These are phyloP conservation scores for Brachionus plicatilis DNA, from an alignment of 1,140 invertebrate species.

Conservation along the genomic window DNA sequence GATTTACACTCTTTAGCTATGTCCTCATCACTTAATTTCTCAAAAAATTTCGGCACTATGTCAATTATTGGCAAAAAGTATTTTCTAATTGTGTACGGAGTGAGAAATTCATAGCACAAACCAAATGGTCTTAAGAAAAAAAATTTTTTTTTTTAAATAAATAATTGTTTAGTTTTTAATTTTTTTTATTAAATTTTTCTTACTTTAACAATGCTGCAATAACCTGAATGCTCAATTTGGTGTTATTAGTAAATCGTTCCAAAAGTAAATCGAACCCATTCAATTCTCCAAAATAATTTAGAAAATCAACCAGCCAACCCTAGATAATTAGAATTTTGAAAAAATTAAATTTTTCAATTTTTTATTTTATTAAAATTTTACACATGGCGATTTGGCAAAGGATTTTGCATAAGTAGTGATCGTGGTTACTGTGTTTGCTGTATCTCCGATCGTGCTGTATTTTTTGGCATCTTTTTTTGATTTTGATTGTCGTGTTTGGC, in stretches of 20 bases:
- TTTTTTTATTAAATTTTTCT: constrained; percentile 35
- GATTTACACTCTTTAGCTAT: constrained; percentile 86
- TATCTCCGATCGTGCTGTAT: not conserved
- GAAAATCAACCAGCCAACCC: constrained; percentile 90
- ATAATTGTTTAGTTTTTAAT: not conserved
- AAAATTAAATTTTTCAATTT: not conserved
- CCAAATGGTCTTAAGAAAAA: constrained; percentile 70
- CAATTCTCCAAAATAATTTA: constrained; percentile 83
- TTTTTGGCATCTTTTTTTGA: not conserved
- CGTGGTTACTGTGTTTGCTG: not conserved
- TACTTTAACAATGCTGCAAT: constrained; percentile 71
- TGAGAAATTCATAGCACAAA: constrained; percentile 81
- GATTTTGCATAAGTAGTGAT: constrained; percentile 14
- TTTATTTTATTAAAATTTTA: constrained; percentile 43
- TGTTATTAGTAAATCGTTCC: constrained; percentile 67
- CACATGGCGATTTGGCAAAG: constrained; percentile 56
- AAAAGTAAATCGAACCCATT: constrained; percentile 80
- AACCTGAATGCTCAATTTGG: constrained; percentile 69
- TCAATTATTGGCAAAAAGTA: constrained; percentile 88
- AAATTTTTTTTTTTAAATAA: constrained; percentile 7
- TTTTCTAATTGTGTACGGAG: constrained; percentile 78
- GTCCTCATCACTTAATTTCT: constrained; percentile 92
- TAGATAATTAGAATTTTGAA: constrained; percentile 50
- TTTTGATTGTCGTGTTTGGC: not conserved
- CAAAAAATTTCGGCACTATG: constrained; percentile 57